Evolutionary conservation across 92 coral and sea anemone genomes (phyloP).

Genomic region (Bergia puertoricense): DNA sequence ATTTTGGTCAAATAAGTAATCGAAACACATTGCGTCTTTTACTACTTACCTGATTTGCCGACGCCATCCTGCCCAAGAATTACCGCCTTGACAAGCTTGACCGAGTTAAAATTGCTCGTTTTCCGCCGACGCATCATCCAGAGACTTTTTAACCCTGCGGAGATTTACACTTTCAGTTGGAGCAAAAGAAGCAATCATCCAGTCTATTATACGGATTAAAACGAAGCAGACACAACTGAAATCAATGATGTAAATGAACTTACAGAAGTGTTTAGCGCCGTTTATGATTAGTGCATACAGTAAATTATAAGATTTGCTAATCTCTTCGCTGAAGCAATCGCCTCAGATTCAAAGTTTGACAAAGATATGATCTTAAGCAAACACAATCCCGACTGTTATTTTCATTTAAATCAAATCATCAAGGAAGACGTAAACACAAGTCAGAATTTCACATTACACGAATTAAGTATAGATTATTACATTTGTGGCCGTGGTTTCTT

Average conservation of each 20-base stretch:
- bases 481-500: neutral
- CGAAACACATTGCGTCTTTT: no score
- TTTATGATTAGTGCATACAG: neutral
- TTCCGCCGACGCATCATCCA: slow-evolving; percentile 56
- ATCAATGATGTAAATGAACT: neutral
- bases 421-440: slow-evolving; percentile 10
- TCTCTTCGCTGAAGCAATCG: slow-evolving; percentile 25
- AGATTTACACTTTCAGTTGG: neutral
- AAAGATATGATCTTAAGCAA: slow-evolving; percentile 22
- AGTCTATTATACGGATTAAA: neutral
- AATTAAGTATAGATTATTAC: neutral
- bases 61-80: slow-evolving; percentile 79
- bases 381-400: slow-evolving; percentile 25
- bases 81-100: slow-evolving; percentile 67
- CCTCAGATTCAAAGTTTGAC: neutral
- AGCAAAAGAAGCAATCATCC: neutral
- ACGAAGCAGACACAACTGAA: neutral
- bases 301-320: neutral
- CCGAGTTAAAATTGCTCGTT: slow-evolving; percentile 21
- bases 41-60: slow-evolving; percentile 68
- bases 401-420: slow-evolving; percentile 24
- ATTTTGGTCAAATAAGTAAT: no score
- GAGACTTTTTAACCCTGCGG: neutral
- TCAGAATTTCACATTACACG: neutral
- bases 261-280: neutral